A percentile compares a stretch with the other conserved stretches of the same genome.
Conservation (phyloP, 2,113 vertebrate species). For the Mus spicilegus region DNA sequence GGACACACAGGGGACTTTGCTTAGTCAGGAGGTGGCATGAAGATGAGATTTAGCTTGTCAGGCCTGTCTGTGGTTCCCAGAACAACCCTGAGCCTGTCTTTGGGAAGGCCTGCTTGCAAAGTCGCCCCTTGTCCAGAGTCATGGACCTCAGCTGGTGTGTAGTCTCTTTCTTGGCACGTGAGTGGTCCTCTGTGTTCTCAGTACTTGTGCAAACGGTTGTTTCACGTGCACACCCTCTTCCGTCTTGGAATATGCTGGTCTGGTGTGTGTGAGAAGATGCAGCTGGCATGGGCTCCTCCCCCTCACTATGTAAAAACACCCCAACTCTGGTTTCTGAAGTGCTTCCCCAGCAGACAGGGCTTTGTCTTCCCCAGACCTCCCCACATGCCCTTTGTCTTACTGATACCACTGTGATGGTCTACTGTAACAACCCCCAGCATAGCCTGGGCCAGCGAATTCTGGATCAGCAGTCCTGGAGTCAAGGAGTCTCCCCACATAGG, state of each 20-base stretch:
- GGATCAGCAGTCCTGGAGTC: background rate
- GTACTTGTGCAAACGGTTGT: rapidly evolving
- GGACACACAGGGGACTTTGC: background rate
- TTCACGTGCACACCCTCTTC: background rate
- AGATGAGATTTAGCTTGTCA: background rate
- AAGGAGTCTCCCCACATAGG: background rate
- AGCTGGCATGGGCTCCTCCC: no score
- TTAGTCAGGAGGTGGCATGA: background rate
- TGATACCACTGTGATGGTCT: background rate
- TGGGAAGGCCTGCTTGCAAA: background rate
- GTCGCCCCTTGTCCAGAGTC: background rate
- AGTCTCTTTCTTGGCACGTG: background rate
- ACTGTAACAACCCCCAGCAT: background rate
- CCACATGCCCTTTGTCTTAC: background rate
- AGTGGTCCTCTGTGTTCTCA: background rate
- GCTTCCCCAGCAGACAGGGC: no score
- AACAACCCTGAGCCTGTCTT: background rate
- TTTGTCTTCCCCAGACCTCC: background rate
- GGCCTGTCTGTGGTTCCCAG: background rate
- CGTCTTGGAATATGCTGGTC: background rate
- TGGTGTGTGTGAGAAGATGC: background rate
- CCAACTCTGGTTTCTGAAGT: background rate
- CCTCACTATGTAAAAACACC: no score
- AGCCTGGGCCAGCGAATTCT: background rate
- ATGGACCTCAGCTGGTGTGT: background rate